These are phyloP conservation scores for Halictus rubicundus DNA, from an alignment of 1,140 invertebrate genomes.

Conservation along the genomic window DNA sequence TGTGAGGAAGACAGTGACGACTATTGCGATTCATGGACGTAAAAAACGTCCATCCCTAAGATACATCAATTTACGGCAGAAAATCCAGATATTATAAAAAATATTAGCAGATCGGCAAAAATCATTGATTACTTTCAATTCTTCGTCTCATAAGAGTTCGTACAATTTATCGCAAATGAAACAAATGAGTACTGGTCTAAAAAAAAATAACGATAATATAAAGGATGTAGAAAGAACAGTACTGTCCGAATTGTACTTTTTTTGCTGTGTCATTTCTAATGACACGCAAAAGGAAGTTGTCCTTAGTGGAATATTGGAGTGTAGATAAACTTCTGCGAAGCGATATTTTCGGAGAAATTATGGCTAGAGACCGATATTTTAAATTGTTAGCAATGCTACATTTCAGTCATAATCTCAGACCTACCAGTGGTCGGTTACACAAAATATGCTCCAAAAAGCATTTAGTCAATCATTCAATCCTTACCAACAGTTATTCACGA, in stretches of 20 bases:
- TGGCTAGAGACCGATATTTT: constrained; percentile 51
- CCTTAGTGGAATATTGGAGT: constrained; percentile 57
- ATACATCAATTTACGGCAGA: constrained; percentile 19
- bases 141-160: constrained; percentile 21
- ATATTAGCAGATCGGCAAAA: constrained; percentile 33
- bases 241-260: constrained; percentile 21
- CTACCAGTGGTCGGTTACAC: constrained; percentile 16
- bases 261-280: constrained; percentile 45
- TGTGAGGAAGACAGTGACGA: constrained; percentile 13
- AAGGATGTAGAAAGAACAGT: constrained; percentile 4
- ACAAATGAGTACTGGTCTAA: constrained; percentile 33
- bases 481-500: too few species aligned
- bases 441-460: constrained; percentile 25
- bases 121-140: constrained; percentile 27
- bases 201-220: constrained; percentile 31
- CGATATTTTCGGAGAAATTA: constrained; percentile 52
- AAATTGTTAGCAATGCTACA: constrained; percentile 52
- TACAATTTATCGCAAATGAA: constrained; percentile 27
- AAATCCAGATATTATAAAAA: constrained; percentile 28
- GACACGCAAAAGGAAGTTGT: constrained; percentile 54
- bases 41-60: constrained; percentile 20
- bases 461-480: too few species aligned
- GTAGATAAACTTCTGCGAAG: constrained; percentile 47
- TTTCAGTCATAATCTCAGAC: constrained; percentile 45
- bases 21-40: constrained; percentile 22